Percentiles rank a stretch among this genome's conserved stretches.
Conservation (phyloP, 1,140 invertebrate genomes). For the Latrodectus geometricus region DNA sequence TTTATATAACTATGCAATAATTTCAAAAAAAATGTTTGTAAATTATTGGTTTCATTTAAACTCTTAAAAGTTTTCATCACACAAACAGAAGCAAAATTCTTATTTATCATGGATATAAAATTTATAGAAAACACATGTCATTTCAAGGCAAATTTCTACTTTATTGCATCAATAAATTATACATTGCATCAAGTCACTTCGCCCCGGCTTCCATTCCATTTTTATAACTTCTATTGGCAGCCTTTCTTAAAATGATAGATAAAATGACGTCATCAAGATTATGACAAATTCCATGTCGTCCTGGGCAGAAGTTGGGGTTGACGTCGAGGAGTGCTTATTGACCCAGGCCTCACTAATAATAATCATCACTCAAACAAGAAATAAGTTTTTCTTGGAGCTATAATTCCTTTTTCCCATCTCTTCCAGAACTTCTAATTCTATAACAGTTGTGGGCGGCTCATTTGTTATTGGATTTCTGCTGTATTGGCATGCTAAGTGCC, state of each 20-base stretch:
- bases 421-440: background rate
- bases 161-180: no score
- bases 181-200: no score
- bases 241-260: slow-evolving; percentile 17
- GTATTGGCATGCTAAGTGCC: background rate
- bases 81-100: no score
- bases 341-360: slow-evolving; percentile 27
- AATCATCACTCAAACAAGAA: slow-evolving; percentile 34
- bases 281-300: slow-evolving; percentile 11
- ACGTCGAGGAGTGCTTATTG: slow-evolving; percentile 25
- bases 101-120: no score
- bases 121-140: no score
- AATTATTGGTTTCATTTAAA: no score
- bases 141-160: no score
- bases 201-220: background rate
- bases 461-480: background rate
- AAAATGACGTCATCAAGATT: background rate
- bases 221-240: background rate
- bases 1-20: no score
- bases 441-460: background rate
- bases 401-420: slow-evolving; percentile 7
- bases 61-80: no score
- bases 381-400: slow-evolving; percentile 9
- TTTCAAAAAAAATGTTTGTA: no score
- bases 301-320: background rate